phyloP scores from a whole-genome alignment of 2,888 invertebrate species.

The Cordilura impudica region DNA sequence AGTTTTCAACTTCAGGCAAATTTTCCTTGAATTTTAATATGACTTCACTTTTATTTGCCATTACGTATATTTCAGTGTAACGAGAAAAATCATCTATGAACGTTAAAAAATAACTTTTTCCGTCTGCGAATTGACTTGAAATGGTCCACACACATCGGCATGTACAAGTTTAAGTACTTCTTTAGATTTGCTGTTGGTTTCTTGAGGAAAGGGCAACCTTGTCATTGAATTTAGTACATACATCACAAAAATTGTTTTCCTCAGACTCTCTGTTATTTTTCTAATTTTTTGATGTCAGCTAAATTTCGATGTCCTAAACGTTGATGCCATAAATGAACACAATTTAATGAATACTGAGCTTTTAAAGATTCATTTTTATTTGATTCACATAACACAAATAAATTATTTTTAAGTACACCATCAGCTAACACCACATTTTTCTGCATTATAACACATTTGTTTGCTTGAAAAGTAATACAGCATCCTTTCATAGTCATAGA shows the following conservation, averaged over 20 bases:
- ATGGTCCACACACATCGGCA: not conserved
- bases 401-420: not conserved
- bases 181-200: not conserved
- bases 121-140: not conserved
- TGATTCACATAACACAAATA: not conserved
- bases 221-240: slow-evolving; percentile 9
- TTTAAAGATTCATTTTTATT: not conserved
- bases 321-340: not conserved
- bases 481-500: too few relatives aligned
- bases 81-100: slow-evolving; percentile 6
- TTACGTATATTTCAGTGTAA: not conserved
- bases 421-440: not conserved
- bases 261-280: not conserved
- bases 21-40: not conserved
- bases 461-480: too few relatives aligned
- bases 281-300: not conserved
- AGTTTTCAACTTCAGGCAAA: not conserved
- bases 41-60: not conserved
- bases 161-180: not conserved
- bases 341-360: not conserved
- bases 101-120: not conserved
- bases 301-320: not conserved
- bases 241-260: not conserved
- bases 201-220: not conserved
- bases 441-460: not conserved